Evolutionary conservation across 1,140 invertebrate species (phyloP), one percentile per base, ranked within the genome.

Genomic region (Cherax quadricarinatus): DNA sequence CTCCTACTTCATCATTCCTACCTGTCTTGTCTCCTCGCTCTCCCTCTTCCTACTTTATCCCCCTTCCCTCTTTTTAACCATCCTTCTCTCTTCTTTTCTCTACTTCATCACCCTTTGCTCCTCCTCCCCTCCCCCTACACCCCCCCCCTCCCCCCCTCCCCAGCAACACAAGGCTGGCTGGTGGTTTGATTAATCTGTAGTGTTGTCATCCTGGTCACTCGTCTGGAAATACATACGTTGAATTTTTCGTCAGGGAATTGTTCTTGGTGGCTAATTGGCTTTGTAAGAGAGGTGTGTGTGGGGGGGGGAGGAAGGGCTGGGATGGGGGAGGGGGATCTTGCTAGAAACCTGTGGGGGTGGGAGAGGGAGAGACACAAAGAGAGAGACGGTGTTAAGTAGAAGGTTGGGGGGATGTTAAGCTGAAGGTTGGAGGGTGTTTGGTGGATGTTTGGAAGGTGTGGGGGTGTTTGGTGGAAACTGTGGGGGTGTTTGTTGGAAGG

Each of bases 121-220:
- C 51, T 16, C 51, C 57, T n/a, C 51, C 30, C 51, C n/a, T 21
- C 18, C 51, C 12, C 57, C 24, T 21, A 0, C 79, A n/a, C 81
- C 51, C 24, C 4, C 9, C 16, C 51, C 41, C 21, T 14, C 51
- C 21, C 4, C 10, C 24, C 4, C 51, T 21, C 51, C 7, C 9
- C 49, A 18, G 12, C 48, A 7, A 49, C 79, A 81, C 18, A 49
- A 12, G 48, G 0, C 30, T 41, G 30, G 53, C 81, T 60, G 49
- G 81, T 83, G 81, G 79, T 83, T 83, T 83, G 81, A 83, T 83
- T 83, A 83, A 83, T 83, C 24, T 83, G 81, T 51, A 51, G 81
- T 48, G 16, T 7, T 57, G 81, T 83, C 81, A 7, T 83, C 81
- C 51, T 12, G 81, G 18, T 12, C 81, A 57, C 24, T 81, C 79